These are phyloP conservation scores for Xiphydria camelus DNA, from an alignment of 2,888 invertebrate genomes.

Conservation along the genomic window DNA sequence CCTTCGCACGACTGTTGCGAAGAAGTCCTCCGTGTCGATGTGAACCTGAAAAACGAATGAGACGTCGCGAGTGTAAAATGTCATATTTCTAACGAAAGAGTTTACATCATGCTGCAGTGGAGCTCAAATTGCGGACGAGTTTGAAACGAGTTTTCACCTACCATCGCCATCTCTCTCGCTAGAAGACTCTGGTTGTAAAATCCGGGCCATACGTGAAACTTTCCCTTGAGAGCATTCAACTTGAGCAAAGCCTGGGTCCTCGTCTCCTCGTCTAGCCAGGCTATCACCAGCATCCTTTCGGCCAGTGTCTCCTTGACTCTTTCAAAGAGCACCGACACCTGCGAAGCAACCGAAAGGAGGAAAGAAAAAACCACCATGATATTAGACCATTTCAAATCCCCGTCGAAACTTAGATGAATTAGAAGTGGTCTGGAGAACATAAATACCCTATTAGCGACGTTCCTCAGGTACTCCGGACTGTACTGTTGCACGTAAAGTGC, in stretches of 20 bases:
- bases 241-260: slow-evolving; percentile 56
- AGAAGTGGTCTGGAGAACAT: neutral
- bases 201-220: slow-evolving; percentile 57
- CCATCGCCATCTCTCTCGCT: slow-evolving; percentile 47
- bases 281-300: slow-evolving; percentile 52
- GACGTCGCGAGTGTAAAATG: too few species aligned
- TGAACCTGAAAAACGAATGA: slow-evolving; percentile 40
- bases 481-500: slow-evolving; percentile 59
- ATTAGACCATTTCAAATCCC: too few species aligned
- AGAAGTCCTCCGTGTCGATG: slow-evolving; percentile 56
- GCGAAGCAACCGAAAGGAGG: neutral
- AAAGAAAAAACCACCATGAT: neutral
- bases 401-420: neutral
- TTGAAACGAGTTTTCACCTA: too few species aligned
- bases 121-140: too few species aligned
- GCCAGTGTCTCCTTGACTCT: slow-evolving; percentile 57
- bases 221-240: slow-evolving; percentile 54
- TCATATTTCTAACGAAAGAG: too few species aligned
- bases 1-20: slow-evolving; percentile 54
- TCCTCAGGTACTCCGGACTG: slow-evolving; percentile 52
- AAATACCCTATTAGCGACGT: slow-evolving; percentile 53
- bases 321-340: slow-evolving; percentile 54
- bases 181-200: slow-evolving; percentile 49
- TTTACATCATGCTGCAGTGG: neutral
- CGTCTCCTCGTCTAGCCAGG: slow-evolving; percentile 58